These are phyloP conservation scores for Psittacula cyanocephala DNA, from an alignment of 2,113 vertebrate genomes.

Conservation along the genomic window DNA sequence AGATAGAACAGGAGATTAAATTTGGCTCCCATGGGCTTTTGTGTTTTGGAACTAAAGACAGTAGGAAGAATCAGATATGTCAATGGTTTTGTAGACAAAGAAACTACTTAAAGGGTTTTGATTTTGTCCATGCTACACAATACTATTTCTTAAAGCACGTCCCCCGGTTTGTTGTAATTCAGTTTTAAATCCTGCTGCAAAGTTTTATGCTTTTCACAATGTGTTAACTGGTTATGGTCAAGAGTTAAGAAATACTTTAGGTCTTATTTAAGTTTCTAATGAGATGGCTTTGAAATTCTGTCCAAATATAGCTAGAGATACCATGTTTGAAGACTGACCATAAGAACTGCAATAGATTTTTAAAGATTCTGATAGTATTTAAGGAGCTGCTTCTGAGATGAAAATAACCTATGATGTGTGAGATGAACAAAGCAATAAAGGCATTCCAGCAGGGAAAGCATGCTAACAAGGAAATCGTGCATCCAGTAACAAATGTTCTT, in stretches of 20 bases:
- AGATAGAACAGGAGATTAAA: neutral
- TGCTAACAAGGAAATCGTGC: neutral
- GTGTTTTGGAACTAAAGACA: neutral
- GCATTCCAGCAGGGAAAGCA: neutral
- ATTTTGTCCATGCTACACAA: neutral
- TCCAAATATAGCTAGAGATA: neutral
- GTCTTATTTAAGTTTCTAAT: neutral
- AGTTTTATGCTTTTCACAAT: neutral
- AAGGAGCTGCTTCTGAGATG: neutral
- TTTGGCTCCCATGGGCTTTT: neutral
- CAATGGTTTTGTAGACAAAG: neutral
- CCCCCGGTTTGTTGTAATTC: neutral
- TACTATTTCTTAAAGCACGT: neutral
- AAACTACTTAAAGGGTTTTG: neutral
- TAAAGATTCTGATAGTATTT: neutral
- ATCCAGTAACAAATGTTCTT: neutral
- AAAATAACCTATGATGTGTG: neutral
- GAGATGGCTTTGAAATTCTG: neutral
- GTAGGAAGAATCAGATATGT: neutral
- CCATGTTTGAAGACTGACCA: neutral
- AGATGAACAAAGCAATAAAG: conserved; percentile 1
- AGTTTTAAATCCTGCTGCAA: neutral
- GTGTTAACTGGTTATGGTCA: neutral
- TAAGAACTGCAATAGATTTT: neutral
- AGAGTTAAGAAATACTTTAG: neutral